Percentiles rank a stretch among this genome's conserved stretches.
phyloP scores from a whole-genome alignment of 2,888 invertebrate species.

The Drosophila limbata region DNA sequence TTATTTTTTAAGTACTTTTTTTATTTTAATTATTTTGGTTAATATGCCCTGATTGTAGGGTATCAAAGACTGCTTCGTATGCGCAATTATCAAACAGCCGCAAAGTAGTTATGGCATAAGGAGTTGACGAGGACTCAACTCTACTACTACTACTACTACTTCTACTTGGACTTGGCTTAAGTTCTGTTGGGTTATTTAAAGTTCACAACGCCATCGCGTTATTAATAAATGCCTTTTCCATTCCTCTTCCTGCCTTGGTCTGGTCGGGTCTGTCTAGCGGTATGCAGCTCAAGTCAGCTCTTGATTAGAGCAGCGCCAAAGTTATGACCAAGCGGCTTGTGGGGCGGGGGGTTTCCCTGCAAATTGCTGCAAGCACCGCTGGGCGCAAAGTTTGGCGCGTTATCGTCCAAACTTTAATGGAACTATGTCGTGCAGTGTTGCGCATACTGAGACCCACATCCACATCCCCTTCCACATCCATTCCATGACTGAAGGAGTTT shows the following conservation, averaged over 20 bases:
- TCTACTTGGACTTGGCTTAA: constrained; percentile 10
- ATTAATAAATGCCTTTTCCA: constrained; percentile 62
- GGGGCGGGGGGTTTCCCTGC: constrained; percentile 25
- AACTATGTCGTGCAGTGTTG: constrained; percentile 68
- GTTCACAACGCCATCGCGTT: constrained; percentile 54
- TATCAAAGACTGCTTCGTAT: not conserved
- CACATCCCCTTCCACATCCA: not conserved
- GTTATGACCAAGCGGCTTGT: constrained; percentile 40
- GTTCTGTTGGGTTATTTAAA: constrained; percentile 57
- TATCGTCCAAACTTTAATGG: constrained; percentile 69
- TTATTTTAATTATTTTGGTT: not conserved
- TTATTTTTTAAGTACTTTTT: too few species aligned
- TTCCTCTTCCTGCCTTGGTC: constrained; percentile 1
- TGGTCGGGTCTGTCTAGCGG: constrained; percentile 26
- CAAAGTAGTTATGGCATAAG: constrained; percentile 7
- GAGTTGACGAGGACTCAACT: constrained; percentile 12
- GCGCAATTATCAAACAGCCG: constrained; percentile 21
- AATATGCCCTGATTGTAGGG: not conserved
- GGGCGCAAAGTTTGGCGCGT: constrained; percentile 68
- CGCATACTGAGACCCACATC: not conserved
- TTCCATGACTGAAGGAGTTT: constrained; percentile 2
- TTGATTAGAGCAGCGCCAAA: constrained; percentile 66
- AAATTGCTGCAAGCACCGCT: constrained; percentile 61
- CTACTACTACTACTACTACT: not conserved
- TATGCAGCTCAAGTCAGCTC: constrained; percentile 61